Percentiles rank a stretch among this genome's conserved stretches.
Evolutionary conservation across 2,888 invertebrate genomes (phyloP).

Genomic region (Nephrotoma appendiculata): DNA sequence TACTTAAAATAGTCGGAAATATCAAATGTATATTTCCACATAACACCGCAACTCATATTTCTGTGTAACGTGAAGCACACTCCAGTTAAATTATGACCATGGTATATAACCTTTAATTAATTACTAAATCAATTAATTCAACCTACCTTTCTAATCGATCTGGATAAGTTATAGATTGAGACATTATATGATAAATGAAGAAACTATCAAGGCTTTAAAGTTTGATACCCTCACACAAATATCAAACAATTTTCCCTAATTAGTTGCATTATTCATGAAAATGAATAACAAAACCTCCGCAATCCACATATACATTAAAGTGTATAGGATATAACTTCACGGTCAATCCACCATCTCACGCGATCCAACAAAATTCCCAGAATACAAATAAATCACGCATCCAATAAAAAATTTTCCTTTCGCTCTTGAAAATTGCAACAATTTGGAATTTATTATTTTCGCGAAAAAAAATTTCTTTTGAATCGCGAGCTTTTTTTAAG

Average conservation of each 20-base stretch:
- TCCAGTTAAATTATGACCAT: neutral
- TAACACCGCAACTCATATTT: neutral
- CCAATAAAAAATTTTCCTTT: neutral
- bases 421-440: neutral
- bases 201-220: neutral
- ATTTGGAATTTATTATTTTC: neutral
- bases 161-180: neutral
- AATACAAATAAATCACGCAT: neutral
- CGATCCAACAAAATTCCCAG: neutral
- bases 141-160: neutral
- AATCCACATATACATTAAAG: neutral
- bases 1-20: neutral
- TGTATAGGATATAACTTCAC: neutral
- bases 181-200: neutral
- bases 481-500: neutral
- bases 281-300: neutral
- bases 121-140: neutral
- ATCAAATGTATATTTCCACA: too few relatives aligned
- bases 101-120: neutral
- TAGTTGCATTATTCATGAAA: neutral
- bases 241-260: neutral
- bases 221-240: neutral
- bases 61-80: neutral
- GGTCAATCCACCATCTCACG: neutral
- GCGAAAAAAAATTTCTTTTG: neutral